Evolutionary conservation across 2,113 vertebrate species (phyloP), one percentile per base, ranked within the genome.

Genomic region (Actenoides lindsayi): DNA sequence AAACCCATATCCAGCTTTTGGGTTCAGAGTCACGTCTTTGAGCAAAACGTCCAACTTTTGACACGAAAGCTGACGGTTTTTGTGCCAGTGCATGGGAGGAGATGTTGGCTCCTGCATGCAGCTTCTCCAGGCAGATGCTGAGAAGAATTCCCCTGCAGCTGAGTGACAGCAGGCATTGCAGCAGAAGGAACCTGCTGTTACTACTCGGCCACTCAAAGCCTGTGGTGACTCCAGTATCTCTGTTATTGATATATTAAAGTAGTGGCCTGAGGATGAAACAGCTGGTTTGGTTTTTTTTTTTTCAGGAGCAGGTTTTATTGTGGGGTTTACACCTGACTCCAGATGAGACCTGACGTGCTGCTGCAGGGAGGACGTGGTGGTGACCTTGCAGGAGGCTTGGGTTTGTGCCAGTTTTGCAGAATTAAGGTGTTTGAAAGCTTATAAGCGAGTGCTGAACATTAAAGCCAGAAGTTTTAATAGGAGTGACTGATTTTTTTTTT

Each of bases 401-500:
- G 16, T 35, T 73, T 60, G 31, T 35, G 69, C 65, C 70, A 44
- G 44, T 50, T 60, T 59, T 37, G 80, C 60, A 78, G 75, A 17
- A 44, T 46, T 30, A 3, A 57, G 50, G 65, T 10, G 65, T 83
- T 83, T 30, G 48, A n/a, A 39, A 70, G 44, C 57, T 53, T 60
- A 0, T 31, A 10, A n/a, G 67, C 7, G 46, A 62, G 39, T 8
- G 30, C 13, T 0, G 1, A 54, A 21, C 0, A 1, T 16, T 60
- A 63, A 68, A 76, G 25, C 18, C 63, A 63, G 57, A 31, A n/a
- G 16, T 62, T 92, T 57, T 57, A 42, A 63, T 16, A 69, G 41
- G 10, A 41, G 35, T 6, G 21, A 44, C n/a, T 69, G 50, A 19
- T 13, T 48, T 67, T 46, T 48, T 67, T 46, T 50, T 51, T 65